Evolutionary conservation across 2,888 invertebrate genomes (phyloP), one percentile per base, ranked within the genome.

Genomic region (Diadromus collaris): DNA sequence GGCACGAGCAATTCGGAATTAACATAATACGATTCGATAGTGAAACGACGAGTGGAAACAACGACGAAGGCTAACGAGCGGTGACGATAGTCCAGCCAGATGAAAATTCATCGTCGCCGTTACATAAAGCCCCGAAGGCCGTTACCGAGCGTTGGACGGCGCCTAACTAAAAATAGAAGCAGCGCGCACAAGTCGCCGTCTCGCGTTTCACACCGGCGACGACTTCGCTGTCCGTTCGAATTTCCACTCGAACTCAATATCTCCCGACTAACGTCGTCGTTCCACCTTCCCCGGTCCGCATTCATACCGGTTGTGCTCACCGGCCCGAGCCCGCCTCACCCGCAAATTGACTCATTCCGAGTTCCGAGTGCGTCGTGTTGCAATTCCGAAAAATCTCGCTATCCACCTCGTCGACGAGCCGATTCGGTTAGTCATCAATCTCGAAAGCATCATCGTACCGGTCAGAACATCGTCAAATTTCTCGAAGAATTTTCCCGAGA

Each of bases 161-260:
- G 85, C 83, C 83, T 73, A 80, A 81, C 87, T 89, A 89, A 88
- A 85, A 86, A 88, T 88, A 89, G 88, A 77, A 64, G 58, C 81
- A 79, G 38, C 38, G n/a, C n/a, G 38, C 75, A 79, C 80, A 78
- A 83, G 82, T 83, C 84, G 81, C 83, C 86, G 86, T 86, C 87
- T 87, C 85, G 81, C 78, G 81, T 86, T 88, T 86, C 85, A 85
- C 80, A 77, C 76, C 67, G 78, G 34, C 76, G 70, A 72, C 78
- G 79, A 74, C 71, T 13, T 67, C 19, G 2, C 38, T 69, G 38
- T 69, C 64, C 72, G 60, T 64, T 76, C 65, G 67, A 76, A 79
- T 79, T 79, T 70, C 67, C 70, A 76, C 60, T 73, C 73, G 64
- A 69, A 54, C 76, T 68, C 73, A 63, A 60, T 77, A 67, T 77